A percentile compares a stretch with the other conserved stretches of the same genome.
Conservation (phyloP, 2,113 vertebrate species). For the Colistium nudipinnis region DNA sequence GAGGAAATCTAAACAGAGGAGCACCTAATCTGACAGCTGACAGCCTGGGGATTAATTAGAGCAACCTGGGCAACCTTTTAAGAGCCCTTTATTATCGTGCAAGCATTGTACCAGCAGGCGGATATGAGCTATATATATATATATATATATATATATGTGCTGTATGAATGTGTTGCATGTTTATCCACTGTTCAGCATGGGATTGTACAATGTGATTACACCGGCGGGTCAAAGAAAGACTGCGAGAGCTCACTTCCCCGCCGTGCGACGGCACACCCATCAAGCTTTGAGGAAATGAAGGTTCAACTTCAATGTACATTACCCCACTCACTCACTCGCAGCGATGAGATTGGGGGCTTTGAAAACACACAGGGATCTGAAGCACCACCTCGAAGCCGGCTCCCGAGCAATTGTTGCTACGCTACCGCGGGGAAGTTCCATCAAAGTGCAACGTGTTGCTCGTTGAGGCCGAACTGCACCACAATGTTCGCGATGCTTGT, state of each 20-base stretch:
- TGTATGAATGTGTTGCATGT: constrained; percentile 6
- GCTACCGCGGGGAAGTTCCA: constrained; percentile 67
- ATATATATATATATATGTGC: background rate
- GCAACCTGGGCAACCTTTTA: constrained; percentile 8
- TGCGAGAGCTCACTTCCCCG: background rate
- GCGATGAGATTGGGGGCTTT: constrained; percentile 71
- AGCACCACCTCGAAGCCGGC: constrained; percentile 68
- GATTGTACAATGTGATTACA: constrained; percentile 31
- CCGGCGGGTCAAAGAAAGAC: constrained; percentile 24
- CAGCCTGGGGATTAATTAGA: constrained; percentile 38
- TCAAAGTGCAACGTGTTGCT: constrained; percentile 69
- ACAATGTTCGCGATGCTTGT: constrained; percentile 54
- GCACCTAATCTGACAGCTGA: background rate
- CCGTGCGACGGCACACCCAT: constrained; percentile 3
- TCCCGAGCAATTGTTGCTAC: constrained; percentile 77
- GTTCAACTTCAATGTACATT: constrained; percentile 53
- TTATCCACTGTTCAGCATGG: constrained; percentile 6
- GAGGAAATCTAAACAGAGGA: background rate
- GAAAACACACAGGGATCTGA: constrained; percentile 60
- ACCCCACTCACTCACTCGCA: constrained; percentile 59
- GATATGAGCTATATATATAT: background rate
- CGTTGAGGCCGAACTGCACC: constrained; percentile 64
- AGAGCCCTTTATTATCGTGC: constrained; percentile 3
- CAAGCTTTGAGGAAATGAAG: constrained; percentile 61
- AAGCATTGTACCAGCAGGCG: background rate